Base-by-base conservation (phyloP, 2,888 invertebrate genomes). In the Oscheius sp. region DNA sequence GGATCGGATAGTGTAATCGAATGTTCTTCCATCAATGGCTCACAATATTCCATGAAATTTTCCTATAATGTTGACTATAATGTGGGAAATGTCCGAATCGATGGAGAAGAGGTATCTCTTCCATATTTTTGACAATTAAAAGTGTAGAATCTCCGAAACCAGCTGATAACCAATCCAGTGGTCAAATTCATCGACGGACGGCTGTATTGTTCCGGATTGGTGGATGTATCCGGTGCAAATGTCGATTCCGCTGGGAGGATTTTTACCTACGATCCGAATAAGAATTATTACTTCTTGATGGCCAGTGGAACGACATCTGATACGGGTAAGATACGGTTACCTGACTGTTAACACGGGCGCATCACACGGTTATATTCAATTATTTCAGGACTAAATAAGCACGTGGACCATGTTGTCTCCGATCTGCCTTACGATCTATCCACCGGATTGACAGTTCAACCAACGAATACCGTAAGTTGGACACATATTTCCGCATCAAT, bases 1-100 rank as follows among this genome's bases (percentile, higher is more conserved):
- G 64, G 64, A 18, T 73, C 74, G 25, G 76, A 76, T n/a, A 63
- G 46, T 68, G 81, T 81, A 1, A 75, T 78, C 16, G 81, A 81
- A 25, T 81, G 81, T 49, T 81, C 81, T 1, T 68, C 78, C 0
- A 61, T 81, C 12, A 70, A 68, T 13, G 52, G 43, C 3, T 29
- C 72, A 18, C 55, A 69, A 41, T 72, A 77, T 1, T 77, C 81
- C 1, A 73, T 78, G 74, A 81, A 81, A 43, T 77, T 77, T 29
- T 81, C 81, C 0, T 63, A 69, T 18, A 81, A 81, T 21, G 27
- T 49, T 35, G 29, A 25, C 13, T 66, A 66, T 18, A 66, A 66
- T 21, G 35, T 49, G n/a, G 27, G 66, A 29, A 66, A 66, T 21
- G 35, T 49, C 27, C 25, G 66, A 9, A 66, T 66, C 21, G 27